phyloP scores from a whole-genome alignment of 2,113 vertebrate species.

The Scomber scombrus region DNA sequence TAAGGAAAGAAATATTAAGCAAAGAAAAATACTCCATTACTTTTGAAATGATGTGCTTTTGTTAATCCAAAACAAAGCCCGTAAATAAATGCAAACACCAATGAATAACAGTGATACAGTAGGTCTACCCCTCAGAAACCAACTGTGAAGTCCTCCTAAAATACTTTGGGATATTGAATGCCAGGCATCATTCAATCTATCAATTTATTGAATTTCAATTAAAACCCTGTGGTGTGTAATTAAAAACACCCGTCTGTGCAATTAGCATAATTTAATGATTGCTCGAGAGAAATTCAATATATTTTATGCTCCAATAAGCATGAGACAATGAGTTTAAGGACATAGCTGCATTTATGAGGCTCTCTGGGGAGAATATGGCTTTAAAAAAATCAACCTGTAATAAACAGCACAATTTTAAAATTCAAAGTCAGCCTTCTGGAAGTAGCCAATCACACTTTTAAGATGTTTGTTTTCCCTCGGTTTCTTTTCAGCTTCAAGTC shows the following conservation, averaged over 20 bases:
- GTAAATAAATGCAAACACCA: constrained; percentile 35
- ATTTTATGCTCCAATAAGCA: constrained; percentile 67
- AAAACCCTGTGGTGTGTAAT: constrained; percentile 76
- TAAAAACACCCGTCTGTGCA: constrained; percentile 73
- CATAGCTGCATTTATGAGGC: constrained; percentile 27
- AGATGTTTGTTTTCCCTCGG: not conserved
- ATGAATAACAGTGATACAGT: not conserved
- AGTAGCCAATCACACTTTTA: constrained; percentile 13
- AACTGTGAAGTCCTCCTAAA: constrained; percentile 26
- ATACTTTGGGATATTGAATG: constrained; percentile 38
- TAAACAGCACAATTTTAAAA: not conserved
- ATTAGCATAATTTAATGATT: constrained; percentile 81
- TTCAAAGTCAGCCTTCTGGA: not conserved
- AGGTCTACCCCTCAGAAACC: not conserved
- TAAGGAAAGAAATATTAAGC: constrained; percentile 32
- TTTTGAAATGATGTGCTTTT: constrained; percentile 15
- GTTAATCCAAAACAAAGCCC: constrained; percentile 2
- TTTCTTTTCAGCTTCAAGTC: constrained; percentile 11
- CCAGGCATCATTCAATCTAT: constrained; percentile 70
- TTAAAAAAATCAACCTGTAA: not conserved
- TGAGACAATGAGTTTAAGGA: constrained; percentile 66
- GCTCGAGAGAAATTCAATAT: constrained; percentile 72
- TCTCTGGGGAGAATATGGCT: constrained; percentile 22
- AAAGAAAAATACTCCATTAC: constrained; percentile 35
- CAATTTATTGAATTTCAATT: constrained; percentile 76